Base-by-base conservation (phyloP, 2,113 vertebrate species). In the Actenoides lindsayi region DNA sequence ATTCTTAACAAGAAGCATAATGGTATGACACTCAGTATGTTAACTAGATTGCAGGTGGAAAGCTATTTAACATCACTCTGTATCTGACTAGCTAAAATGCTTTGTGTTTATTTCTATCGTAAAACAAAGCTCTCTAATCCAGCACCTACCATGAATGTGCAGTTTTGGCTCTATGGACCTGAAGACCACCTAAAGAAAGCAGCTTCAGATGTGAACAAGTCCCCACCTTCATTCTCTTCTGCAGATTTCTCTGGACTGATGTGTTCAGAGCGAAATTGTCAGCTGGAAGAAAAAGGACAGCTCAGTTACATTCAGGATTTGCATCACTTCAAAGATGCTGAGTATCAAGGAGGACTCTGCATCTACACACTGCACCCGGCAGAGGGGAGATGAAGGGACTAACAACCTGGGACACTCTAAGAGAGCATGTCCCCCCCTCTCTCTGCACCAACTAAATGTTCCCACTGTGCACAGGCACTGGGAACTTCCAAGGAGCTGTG, bases 371-470 rank as follows among this genome's bases (percentile, higher is more conserved):
- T 37, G 9, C 24, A 41, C 27, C 10, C 35, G 59, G 56, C 46
- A 28, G 33, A 60, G 8, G 25, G 19, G 60, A 86, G 51, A 68
- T 13, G 64, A 67, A 88, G 59, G 35, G 44, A 39, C 21, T 59
- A 35, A 41, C 46, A 63, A 6, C 11, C 16, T 74, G 41, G 25
- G 28, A 30, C 1, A 5, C 21, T 78, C 63, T 6, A 2, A 1
- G 0, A 53, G 16, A 71, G 16, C 11, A 2, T 0, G 5, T 48
- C 39, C 4, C 30, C 30, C 12, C 1, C 10, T 63, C 14, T 63
- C 28, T 31, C 1, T 0, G 20, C 37, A 53, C n/a, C 12, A 65
- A 46, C 35, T 51, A 24, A 53, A 18, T 2, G 0, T 51, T 83
- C 31, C 33, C 46, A 39, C 28, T 5, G 31, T 0, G 2, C 16